These are phyloP conservation scores for Philereme transversata DNA, from an alignment of 2,888 invertebrate species.

Conservation along the genomic window DNA sequence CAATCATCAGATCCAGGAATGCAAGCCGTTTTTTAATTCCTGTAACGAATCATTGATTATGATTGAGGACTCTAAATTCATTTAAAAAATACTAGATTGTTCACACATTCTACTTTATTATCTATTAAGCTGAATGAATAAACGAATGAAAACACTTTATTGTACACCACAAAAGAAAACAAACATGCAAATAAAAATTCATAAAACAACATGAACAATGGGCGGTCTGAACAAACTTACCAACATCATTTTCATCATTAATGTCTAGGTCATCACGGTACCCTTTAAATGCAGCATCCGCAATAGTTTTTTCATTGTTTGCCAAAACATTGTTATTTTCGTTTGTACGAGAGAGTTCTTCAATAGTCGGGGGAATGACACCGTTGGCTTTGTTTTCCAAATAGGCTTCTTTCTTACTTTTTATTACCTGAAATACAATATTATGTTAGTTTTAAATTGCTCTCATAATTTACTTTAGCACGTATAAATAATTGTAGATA, in stretches of 20 bases:
- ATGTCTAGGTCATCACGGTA: constrained; percentile 91
- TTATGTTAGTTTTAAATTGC: background rate
- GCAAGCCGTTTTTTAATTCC: constrained; percentile 92
- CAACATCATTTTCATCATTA: constrained; percentile 91
- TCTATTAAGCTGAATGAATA: too few species aligned
- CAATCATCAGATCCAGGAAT: constrained; percentile 94
- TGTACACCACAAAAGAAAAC: too few species aligned
- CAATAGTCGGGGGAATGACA: constrained; percentile 66
- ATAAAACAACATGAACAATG: too few species aligned
- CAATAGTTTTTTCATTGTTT: constrained; percentile 59
- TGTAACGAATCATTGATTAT: constrained; percentile 40
- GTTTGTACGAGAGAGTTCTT: constrained; percentile 62
- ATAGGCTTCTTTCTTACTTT: constrained; percentile 85
- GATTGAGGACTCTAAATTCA: too few species aligned
- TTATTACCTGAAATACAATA: constrained; percentile 72
- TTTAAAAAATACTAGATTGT: too few species aligned
- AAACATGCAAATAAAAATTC: too few species aligned
- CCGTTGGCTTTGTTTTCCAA: constrained; percentile 77
- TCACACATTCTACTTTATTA: too few species aligned
- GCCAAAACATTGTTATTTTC: constrained; percentile 62
- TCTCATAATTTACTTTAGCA: too few species aligned
- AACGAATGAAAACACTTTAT: too few species aligned
- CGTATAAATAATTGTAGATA: too few species aligned
- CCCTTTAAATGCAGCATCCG: constrained; percentile 85
- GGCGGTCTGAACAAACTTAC: constrained; percentile 53